phyloP scores from a whole-genome alignment of 2,113 vertebrate genomes.

The Hydropotes inermis region DNA sequence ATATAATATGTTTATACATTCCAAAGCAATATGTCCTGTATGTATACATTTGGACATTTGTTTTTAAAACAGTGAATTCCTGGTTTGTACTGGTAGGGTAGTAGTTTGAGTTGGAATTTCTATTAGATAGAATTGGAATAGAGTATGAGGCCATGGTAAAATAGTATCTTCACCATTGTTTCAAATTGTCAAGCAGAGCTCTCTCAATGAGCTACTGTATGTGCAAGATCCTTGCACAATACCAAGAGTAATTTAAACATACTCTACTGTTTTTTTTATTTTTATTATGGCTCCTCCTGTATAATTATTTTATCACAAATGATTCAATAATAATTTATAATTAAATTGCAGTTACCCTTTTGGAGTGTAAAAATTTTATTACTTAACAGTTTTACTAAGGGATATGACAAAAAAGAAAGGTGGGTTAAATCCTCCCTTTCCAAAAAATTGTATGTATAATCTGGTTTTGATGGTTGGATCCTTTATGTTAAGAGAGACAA shows the following conservation, averaged over 20 bases:
- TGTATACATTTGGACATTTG: not conserved
- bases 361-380: not conserved
- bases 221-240: not conserved
- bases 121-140: not conserved
- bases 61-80: not conserved
- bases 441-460: not conserved
- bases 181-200: not conserved
- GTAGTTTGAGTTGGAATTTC: not conserved
- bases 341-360: not conserved
- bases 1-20: not conserved
- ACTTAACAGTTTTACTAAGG: not conserved
- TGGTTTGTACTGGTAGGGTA: not conserved
- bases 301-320: not conserved
- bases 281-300: not conserved
- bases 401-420: not conserved
- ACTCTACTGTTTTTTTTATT: not conserved
- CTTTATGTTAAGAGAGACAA: not conserved
- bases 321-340: not conserved
- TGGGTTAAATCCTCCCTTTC: not conserved
- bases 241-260: not conserved
- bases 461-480: not conserved
- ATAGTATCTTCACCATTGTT: not conserved
- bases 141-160: not conserved
- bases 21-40: not conserved
- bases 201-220: not conserved